A percentile compares a stretch with the other conserved stretches of the same genome.
Conservation (phyloP, 2,888 invertebrate species). For the Mythimna vitellina region DNA sequence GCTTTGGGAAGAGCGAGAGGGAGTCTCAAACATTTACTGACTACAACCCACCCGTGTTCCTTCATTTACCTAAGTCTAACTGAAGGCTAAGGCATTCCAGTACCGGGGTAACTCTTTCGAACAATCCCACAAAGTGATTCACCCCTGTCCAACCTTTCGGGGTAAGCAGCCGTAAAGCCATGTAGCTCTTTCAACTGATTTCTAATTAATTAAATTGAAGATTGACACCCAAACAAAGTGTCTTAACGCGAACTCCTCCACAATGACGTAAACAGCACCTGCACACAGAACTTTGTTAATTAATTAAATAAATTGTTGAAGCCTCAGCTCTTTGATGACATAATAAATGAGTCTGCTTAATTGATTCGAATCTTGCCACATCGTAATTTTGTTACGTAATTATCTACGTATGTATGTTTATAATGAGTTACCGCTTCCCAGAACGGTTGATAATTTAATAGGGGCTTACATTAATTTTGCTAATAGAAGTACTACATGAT, state of each 20-base stretch:
- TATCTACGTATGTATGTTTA: slow-evolving; percentile 52
- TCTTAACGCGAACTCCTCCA: slow-evolving; percentile 23
- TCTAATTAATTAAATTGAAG: slow-evolving; percentile 19
- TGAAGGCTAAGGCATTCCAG: too few species aligned
- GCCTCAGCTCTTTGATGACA: slow-evolving; percentile 58
- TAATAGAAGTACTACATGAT: slow-evolving; percentile 55
- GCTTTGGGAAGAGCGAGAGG: too few species aligned
- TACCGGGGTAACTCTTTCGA: too few species aligned
- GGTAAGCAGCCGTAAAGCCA: not conserved
- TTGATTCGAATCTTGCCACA: slow-evolving; percentile 59
- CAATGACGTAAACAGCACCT: slow-evolving; percentile 51
- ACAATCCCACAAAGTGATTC: not conserved
- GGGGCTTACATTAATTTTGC: slow-evolving; percentile 54
- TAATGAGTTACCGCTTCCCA: slow-evolving; percentile 42
- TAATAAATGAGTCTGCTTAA: slow-evolving; percentile 62
- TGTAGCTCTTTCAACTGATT: slow-evolving; percentile 1
- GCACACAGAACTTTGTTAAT: slow-evolving; percentile 58
- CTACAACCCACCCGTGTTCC: too few species aligned
- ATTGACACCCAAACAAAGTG: slow-evolving; percentile 22
- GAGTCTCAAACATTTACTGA: too few species aligned
- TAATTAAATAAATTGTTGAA: slow-evolving; percentile 57
- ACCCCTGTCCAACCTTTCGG: too few species aligned
- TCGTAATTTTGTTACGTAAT: slow-evolving; percentile 60
- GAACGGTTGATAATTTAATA: slow-evolving; percentile 54
- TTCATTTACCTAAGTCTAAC: too few species aligned